Evolutionary conservation across 2,113 vertebrate species (phyloP).

Genomic region (Dromiciops gliroides): DNA sequence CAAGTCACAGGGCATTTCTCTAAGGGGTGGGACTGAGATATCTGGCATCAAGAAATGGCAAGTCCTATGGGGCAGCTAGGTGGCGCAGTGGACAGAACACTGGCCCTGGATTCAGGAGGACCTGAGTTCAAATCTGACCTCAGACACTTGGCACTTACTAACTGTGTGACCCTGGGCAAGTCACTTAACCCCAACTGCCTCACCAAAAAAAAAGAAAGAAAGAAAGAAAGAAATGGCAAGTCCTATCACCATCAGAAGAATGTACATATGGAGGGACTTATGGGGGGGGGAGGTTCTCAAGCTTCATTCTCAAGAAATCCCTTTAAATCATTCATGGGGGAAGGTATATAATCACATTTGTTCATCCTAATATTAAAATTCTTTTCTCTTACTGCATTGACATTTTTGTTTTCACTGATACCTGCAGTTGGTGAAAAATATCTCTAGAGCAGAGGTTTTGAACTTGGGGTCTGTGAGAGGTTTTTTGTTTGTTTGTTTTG

Average conservation of each 20-base stretch:
- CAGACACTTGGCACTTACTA: too few species aligned
- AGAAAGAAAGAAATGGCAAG: neutral
- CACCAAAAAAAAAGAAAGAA: too few species aligned
- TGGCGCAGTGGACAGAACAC: too few species aligned
- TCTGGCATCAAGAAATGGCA: neutral
- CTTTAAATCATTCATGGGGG: neutral
- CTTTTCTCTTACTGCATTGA: neutral
- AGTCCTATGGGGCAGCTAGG: too few species aligned
- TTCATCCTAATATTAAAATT: neutral
- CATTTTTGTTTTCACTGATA: neutral
- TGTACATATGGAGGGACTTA: neutral
- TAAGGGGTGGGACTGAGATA: slow-evolving; percentile 26
- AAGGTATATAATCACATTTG: neutral
- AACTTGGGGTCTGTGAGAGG: neutral
- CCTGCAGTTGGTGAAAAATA: neutral
- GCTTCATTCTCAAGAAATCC: neutral
- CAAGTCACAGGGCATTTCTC: slow-evolving; percentile 75
- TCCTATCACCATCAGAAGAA: neutral
- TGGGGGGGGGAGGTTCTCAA: neutral
- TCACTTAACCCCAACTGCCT: too few species aligned
- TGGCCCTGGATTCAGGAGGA: too few species aligned
- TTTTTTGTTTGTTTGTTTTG: too few species aligned
- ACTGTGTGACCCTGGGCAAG: too few species aligned
- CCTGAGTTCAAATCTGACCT: too few species aligned
- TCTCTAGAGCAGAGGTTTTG: neutral